Evolutionary conservation across 2,888 invertebrate species (phyloP).

Genomic region (Ochropacha duplaris): DNA sequence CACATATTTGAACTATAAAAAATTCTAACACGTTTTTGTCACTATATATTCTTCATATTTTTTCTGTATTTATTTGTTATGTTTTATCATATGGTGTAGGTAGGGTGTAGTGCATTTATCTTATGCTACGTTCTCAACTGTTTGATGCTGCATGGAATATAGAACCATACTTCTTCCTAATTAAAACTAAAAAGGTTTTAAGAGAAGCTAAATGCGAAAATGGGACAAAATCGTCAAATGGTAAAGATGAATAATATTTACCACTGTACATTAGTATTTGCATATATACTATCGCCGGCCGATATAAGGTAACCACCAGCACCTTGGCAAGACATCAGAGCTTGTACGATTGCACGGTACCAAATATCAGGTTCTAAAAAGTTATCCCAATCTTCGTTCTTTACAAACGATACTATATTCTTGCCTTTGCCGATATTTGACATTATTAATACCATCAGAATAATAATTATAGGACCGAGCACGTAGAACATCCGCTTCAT

Average conservation of each 20-base stretch:
- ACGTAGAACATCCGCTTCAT: constrained; percentile 63
- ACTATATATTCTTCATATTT: too few species aligned
- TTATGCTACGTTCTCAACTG: too few species aligned
- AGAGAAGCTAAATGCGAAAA: too few species aligned
- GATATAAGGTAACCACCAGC: constrained; percentile 66
- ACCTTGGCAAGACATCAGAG: constrained; percentile 59
- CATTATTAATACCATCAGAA: constrained; percentile 39
- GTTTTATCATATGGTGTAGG: too few species aligned
- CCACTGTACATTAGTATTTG: constrained; percentile 62
- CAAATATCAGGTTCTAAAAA: constrained; percentile 55
- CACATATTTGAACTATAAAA: too few species aligned
- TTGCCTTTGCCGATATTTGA: constrained; percentile 38
- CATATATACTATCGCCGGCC: constrained; percentile 61
- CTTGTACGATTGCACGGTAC: constrained; percentile 59
- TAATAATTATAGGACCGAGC: constrained; percentile 44
- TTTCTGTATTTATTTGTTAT: too few species aligned
- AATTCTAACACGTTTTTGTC: too few species aligned
- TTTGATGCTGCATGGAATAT: too few species aligned
- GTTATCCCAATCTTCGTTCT: constrained; percentile 42
- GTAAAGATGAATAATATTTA: constrained; percentile 30
- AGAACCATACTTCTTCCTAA: too few species aligned
- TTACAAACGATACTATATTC: constrained; percentile 34
- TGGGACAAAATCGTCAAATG: too few species aligned
- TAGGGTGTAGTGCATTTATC: too few species aligned
- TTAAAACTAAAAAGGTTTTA: too few species aligned